Evolutionary conservation across 2,888 invertebrate genomes (phyloP), one percentile per base, ranked within the genome.

Genomic region (Lomographa bimaculata): DNA sequence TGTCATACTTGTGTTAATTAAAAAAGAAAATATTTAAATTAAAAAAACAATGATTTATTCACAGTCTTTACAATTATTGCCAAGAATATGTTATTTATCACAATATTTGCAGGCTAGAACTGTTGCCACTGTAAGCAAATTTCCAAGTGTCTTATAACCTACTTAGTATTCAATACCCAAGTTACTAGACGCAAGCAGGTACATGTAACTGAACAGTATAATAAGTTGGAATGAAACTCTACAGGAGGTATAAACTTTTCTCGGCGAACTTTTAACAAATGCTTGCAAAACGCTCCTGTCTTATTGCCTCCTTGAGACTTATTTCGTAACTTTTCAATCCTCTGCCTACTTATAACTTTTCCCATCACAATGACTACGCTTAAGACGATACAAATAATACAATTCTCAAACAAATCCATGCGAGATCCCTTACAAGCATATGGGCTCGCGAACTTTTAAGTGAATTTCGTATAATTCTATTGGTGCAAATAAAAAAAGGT

Each of bases 271-370:
- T 76, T 67, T 60, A 71, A 74, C 71, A 79, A 76, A 79, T 73
- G 66, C 67, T 60, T 64, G 64, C 69, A 71, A 72, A 74, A 71
- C 65, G 67, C 55, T 66, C 56, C 51, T 65, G 66, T 77, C 65
- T 70, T 73, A 69, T 71, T 71, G 73, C 67, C 63, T 72, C 52
- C 57, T 50, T 41, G 64, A 67, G 70, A 77, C 68, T 72, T 75
- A 76, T 73, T 68, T 69, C 58, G 54, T 56, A 79, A 80, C 70
- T 77, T 80, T 75, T 67, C 76, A 79, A 77, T 79, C 71, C 74
- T 71, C 57, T 53, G 67, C 61, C 67, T 71, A 69, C 72, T 79
- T 79, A 73, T 68, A 81, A 82, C 79, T 82, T 82, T 82, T 79
- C 71, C 78, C 75, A 81, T 81, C 77, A 77, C 69, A 69, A 71